These are phyloP conservation scores for Toxonevra muliebris DNA, from an alignment of 2,888 invertebrate species.

Conservation along the genomic window DNA sequence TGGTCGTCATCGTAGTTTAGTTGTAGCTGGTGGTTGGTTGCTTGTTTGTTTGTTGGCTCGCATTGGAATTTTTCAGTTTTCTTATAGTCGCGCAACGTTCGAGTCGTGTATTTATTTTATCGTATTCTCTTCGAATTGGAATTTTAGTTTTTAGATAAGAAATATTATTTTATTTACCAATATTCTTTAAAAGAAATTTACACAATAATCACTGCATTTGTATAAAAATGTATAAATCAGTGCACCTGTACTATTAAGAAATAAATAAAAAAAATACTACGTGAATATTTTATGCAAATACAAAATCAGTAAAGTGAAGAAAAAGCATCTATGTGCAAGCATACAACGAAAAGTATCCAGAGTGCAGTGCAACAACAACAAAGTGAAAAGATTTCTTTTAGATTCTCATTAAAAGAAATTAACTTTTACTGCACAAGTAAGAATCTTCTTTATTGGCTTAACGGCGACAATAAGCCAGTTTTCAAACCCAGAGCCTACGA, in stretches of 20 bases:
- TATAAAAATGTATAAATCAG: background rate
- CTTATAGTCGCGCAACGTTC: slow-evolving; percentile 40
- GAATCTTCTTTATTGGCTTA: background rate
- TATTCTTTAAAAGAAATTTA: too few species aligned
- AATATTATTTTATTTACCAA: background rate
- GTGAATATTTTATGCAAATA: slow-evolving; percentile 15
- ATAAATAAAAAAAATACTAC: slow-evolving; percentile 1
- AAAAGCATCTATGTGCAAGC: background rate
- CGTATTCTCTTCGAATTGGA: background rate
- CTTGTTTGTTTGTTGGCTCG: slow-evolving; percentile 2
- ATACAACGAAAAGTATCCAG: background rate
- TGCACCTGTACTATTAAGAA: slow-evolving; percentile 3
- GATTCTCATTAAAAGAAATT: slow-evolving; percentile 1
- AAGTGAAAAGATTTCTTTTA: slow-evolving; percentile 20
- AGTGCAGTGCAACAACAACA: background rate
- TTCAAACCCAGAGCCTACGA: too few species aligned
- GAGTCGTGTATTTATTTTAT: slow-evolving; percentile 37
- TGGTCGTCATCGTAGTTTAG: too few species aligned
- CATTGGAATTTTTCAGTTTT: slow-evolving; percentile 46
- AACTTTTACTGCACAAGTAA: background rate
- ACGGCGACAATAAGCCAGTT: too few species aligned
- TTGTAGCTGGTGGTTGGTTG: background rate
- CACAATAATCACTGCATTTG: background rate
- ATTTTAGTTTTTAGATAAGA: background rate
- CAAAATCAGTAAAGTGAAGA: too few species aligned